phyloP scores from a whole-genome alignment of 2,113 vertebrate species.

The Nettapus auritus region DNA sequence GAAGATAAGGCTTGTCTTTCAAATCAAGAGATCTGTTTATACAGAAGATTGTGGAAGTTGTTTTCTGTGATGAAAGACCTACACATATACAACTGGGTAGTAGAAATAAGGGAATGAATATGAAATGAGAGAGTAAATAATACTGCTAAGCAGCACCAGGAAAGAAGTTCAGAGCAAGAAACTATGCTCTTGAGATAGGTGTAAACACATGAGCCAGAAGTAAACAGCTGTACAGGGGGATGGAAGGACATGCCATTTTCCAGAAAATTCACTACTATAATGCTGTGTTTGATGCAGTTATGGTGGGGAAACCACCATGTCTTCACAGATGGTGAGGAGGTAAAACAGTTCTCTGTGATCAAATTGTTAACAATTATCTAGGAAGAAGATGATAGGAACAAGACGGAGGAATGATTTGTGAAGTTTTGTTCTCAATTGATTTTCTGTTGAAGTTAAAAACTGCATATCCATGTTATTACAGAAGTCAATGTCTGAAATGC shows the following conservation, averaged over 20 bases:
- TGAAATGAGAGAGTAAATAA: slow-evolving; percentile 26
- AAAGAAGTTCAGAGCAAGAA: background rate
- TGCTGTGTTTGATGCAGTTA: background rate
- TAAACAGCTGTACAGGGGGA: background rate
- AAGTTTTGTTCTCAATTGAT: background rate
- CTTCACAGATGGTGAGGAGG: background rate
- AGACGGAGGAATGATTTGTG: background rate
- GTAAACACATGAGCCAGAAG: background rate
- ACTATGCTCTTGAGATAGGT: background rate
- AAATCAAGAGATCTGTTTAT: background rate
- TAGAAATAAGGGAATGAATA: background rate
- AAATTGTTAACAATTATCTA: background rate
- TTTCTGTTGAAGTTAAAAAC: background rate
- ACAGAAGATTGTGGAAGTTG: background rate
- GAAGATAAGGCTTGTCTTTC: background rate
- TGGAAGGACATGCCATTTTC: background rate
- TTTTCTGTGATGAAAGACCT: background rate
- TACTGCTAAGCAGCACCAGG: background rate
- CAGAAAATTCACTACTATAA: background rate
- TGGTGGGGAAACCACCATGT: fast-evolving
- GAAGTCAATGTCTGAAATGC: background rate
- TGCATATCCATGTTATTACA: background rate
- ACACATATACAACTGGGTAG: background rate
- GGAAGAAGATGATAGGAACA: background rate
- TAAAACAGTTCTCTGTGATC: background rate